These are phyloP conservation scores for Malurus elegans DNA, from an alignment of 2,113 vertebrate species.

Conservation along the genomic window DNA sequence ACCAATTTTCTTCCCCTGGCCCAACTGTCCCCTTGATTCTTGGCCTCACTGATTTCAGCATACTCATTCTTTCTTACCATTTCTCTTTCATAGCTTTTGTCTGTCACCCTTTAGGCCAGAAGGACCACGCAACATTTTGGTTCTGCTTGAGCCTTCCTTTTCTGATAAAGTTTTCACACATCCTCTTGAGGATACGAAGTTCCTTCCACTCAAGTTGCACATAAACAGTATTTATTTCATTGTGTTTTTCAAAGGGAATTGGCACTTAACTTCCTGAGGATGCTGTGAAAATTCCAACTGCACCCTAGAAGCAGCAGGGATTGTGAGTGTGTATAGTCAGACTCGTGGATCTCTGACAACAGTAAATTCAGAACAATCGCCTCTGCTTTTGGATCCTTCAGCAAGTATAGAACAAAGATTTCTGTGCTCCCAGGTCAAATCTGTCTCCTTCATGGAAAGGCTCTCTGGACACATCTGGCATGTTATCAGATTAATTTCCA, in stretches of 20 bases:
- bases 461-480: slow-evolving; percentile 46
- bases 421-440: slow-evolving; percentile 12
- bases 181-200: neutral
- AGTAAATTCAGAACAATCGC: neutral
- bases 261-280: neutral
- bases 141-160: neutral
- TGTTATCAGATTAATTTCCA: slow-evolving; percentile 42
- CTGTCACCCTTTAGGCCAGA: neutral
- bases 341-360: neutral
- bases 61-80: neutral
- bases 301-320: neutral
- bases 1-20: neutral
- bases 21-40: neutral
- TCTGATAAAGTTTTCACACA: neutral
- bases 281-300: neutral
- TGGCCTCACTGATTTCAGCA: neutral
- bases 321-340: neutral
- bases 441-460: slow-evolving; percentile 16
- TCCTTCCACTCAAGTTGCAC: neutral
- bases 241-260: neutral
- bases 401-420: neutral
- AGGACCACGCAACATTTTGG: neutral
- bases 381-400: neutral
- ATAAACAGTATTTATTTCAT: neutral
- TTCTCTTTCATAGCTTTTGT: neutral